Conservation (phyloP, 1,140 invertebrate genomes). For the Zaprionus ghesquierei region DNA sequence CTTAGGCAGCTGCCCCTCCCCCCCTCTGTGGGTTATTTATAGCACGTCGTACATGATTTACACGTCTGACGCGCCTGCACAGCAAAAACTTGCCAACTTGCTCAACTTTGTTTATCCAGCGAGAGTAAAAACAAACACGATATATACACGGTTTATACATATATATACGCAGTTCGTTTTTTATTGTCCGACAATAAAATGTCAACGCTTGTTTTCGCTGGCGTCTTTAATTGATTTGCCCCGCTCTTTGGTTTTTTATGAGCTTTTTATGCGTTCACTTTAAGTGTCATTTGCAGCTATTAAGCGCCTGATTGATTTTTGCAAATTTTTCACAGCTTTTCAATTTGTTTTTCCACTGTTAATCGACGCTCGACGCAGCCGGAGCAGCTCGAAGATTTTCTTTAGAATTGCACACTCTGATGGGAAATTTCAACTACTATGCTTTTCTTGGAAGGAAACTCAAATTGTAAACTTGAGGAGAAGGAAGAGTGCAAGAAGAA, state of each 20-base stretch:
- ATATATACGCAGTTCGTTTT: slow-evolving; percentile 6
- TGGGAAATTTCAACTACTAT: background rate
- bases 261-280: slow-evolving; percentile 26
- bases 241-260: slow-evolving; percentile 14
- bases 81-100: slow-evolving; percentile 34
- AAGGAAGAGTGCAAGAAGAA: background rate
- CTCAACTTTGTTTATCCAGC: slow-evolving; percentile 21
- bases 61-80: background rate
- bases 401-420: background rate
- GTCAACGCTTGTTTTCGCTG: background rate
- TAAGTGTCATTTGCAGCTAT: slow-evolving; percentile 4
- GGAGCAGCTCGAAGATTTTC: background rate
- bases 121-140: background rate
- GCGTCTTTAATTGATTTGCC: slow-evolving; percentile 31
- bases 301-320: slow-evolving; percentile 1
- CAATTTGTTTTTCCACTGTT: slow-evolving; percentile 3
- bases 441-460: background rate
- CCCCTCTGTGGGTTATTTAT: slow-evolving; percentile 63
- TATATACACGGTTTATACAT: background rate
- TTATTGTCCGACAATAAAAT: slow-evolving; percentile 36
- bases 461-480: background rate
- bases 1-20: slow-evolving; percentile 19
- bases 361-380: background rate
- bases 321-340: slow-evolving; percentile 16
- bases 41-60: slow-evolving; percentile 45